These are phyloP conservation scores for Lytechinus pictus DNA, from an alignment of 35 echinoderm and acorn worm genomes.

Conservation along the genomic window DNA sequence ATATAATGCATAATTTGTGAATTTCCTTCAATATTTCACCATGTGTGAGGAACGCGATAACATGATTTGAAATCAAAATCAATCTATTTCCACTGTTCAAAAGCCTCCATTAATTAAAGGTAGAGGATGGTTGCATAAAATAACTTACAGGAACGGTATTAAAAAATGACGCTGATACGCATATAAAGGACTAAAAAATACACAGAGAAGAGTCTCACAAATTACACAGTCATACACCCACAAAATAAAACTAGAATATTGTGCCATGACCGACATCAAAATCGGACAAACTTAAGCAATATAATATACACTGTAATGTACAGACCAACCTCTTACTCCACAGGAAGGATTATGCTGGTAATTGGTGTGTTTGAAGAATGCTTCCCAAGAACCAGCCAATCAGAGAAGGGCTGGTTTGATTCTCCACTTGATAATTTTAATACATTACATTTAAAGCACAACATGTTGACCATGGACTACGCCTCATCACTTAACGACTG, in stretches of 20 bases:
- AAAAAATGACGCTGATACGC: neutral
- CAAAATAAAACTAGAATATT: neutral
- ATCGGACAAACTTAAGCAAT: neutral
- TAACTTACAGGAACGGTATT: neutral
- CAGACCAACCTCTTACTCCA: neutral
- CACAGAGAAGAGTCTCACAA: neutral
- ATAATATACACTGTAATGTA: neutral
- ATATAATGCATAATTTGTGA: neutral
- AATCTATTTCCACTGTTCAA: neutral
- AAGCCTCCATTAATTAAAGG: neutral
- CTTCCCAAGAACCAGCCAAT: neutral
- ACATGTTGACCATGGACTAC: neutral
- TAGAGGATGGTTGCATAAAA: neutral
- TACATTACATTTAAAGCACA: neutral
- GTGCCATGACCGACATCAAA: neutral
- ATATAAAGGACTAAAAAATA: neutral
- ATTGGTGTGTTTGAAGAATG: neutral
- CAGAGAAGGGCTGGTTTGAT: neutral
- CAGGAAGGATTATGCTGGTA: neutral
- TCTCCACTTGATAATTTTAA: neutral
- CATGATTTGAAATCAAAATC: neutral
- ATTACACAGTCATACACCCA: neutral
- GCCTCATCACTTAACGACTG: neutral
- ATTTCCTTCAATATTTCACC: neutral
- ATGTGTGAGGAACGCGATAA: neutral